Evolutionary conservation across 2,888 invertebrate species (phyloP), one percentile per base, ranked within the genome.

Genomic region (Pinctada fucata): DNA sequence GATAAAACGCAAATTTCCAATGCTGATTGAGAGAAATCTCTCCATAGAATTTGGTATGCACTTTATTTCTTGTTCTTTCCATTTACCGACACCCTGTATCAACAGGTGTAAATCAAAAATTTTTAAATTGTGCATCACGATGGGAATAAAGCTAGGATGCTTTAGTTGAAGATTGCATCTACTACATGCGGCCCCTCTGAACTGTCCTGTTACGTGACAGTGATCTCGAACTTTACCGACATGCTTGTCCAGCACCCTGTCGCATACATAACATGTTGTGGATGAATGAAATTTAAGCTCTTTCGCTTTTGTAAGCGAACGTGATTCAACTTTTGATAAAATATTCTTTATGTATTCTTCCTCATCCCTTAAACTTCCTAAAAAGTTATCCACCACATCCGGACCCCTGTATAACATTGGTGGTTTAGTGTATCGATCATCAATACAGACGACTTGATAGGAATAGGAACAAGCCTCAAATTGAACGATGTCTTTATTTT

Each of bases 1-100:
- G 2, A 77, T 48, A 67, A 80, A 80, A 5, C 77, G 50, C 3
- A 80, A 45, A 49, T 58, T 67, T n/a, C 75, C 72, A 48, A 76
- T 66, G n/a, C 74, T 71, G 58, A 81, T 78, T 47, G 78, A 78
- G 8, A 81, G 52, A 65, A 78, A 78, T 16, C 63, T 78, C n/a
- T n/a, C n/a, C n/a, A n/a, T n/a, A n/a, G n/a, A n/a, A n/a, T n/a
- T n/a, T n/a, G n/a, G n/a, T n/a, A n/a, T n/a, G n/a, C n/a, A n/a
- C n/a, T n/a, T n/a, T n/a, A n/a, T n/a, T n/a, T n/a, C n/a, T n/a
- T 48, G 52, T 3, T 52, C 69, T 48, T 75, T 69, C 47, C 68
- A 75, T n/a, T 69, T 6, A 52, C 75, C 75, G 16, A 75, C 16
- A 8, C 63, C 63, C 49, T 75, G 16, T 13, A 52, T 63, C 16